Base-by-base conservation (phyloP, 2,113 vertebrate genomes). In the Syngnathoides biaculeatus region DNA sequence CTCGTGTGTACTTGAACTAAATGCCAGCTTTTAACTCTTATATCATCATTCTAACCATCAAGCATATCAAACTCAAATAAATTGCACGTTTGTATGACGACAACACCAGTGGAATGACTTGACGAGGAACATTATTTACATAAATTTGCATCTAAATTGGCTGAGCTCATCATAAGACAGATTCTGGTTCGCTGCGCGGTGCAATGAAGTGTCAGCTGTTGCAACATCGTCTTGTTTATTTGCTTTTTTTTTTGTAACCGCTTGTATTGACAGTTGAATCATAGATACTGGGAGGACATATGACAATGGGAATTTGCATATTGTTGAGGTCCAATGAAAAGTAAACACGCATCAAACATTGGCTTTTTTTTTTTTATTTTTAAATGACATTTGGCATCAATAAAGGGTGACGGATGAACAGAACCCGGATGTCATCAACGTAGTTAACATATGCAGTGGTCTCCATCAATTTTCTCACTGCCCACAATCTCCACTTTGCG, bases 61-160 rank as follows among this genome's bases (percentile, higher is more conserved):
- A 13, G 12, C 11, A 22, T 55, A 14, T 24, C n/a, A n/a, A n/a
- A n/a, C n/a, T n/a, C n/a, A n/a, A 14, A 47, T 47, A 17, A 47
- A 55, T 26, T 55, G 4, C 22, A 26, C 13, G 45, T 13, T 65
- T 73, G 56, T 30, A 20, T 72, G 69, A 77, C 66, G 65, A 43
- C 53, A 55, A 81, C 73, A 73, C 58, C 13, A 19, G 71, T 76
- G 72, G 69, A 53, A 24, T 55, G 11, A 50, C 43, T 64, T 61
- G 77, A 30, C 50, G 52, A 58, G 73, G 7, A 68, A 79, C 53
- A 14, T 53, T 13, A 86, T 87, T 83, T 79, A 79, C 80, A 88
- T 78, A 79, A 27, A 86, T 84, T 83, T 86, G 58, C 55, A 86
- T 83, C 42, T 72, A 82, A 82, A 84, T 77, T 78, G 68, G 80